Conservation (phyloP, 92 coral and sea anemone genomes). For the Heliopora coerulea region DNA sequence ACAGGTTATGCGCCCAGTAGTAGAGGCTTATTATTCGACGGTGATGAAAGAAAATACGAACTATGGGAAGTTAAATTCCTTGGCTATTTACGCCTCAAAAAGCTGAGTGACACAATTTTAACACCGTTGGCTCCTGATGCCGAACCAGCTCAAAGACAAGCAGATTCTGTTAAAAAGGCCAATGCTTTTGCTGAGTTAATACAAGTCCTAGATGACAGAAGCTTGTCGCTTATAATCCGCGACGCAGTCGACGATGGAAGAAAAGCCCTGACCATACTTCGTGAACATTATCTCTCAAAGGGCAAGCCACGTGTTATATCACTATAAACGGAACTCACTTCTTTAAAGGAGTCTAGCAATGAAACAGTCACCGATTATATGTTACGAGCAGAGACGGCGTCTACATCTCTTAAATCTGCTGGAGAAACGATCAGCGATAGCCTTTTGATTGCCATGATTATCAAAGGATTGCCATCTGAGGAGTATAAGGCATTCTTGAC, state of each 20-base stretch:
- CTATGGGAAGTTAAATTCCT: slow-evolving; percentile 25
- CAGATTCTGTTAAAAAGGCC: slow-evolving; percentile 18
- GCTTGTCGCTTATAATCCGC: slow-evolving; percentile 28
- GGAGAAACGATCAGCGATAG: neutral
- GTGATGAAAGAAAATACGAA: slow-evolving; percentile 27
- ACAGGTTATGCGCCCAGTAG: slow-evolving; percentile 32
- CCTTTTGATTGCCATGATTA: neutral
- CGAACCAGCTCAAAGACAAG: neutral
- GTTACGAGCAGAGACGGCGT: too few species aligned
- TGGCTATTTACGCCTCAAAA: slow-evolving; percentile 32
- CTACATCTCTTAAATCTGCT: slow-evolving; percentile 11
- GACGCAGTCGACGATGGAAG: slow-evolving; percentile 10
- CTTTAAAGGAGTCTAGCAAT: neutral
- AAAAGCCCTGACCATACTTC: slow-evolving; percentile 13
- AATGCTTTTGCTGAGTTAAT: slow-evolving; percentile 36
- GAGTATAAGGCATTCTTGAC: slow-evolving; percentile 6
- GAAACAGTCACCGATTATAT: neutral
- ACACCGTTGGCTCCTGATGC: slow-evolving; percentile 15
- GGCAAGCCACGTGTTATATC: neutral
- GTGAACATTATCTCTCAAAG: slow-evolving; percentile 1
- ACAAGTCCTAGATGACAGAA: slow-evolving; percentile 17
- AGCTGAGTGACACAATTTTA: neutral
- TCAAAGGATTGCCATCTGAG: neutral
- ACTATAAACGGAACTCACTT: slow-evolving; percentile 28
- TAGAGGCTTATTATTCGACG: slow-evolving; percentile 12